Base-by-base conservation (phyloP, 2,113 vertebrate species). In the Chionodraco myersi region DNA sequence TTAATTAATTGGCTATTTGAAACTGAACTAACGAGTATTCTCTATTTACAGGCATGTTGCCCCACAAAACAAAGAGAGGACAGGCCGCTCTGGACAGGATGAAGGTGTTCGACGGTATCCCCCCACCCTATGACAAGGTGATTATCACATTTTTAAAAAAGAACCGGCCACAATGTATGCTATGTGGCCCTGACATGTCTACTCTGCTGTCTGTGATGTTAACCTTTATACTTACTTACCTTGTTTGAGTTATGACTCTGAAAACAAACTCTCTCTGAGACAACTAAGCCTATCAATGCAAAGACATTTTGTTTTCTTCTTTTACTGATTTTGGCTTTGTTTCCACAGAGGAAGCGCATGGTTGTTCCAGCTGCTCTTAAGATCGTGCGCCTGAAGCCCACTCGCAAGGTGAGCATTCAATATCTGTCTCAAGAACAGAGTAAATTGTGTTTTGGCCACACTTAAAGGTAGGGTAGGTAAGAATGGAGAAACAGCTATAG, bases 51-150 rank as follows among this genome's bases (percentile, higher is more conserved):
- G 97, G 97, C 36, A 98, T 98, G 97, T 92, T 98, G 75, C 97
- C 97, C 61, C 97, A 98, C 88, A 98, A 98, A 93, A 98, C 97
- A 85, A 98, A 98, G 92, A 92, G 97, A 63, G 97, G 97, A 10
- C 97, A 98, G 92, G 96, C 96, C 57, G 96, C 96, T 58, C 86
- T 98, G 83, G 96, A 98, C 13, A 95, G 96, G 86, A 95, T 98
- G 90, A 98, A 97, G 93, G 97, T 98, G 89, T 98, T 97, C 0
- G 97, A 98, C 26, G 97, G 97, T 4, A 96, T 97, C 78, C 97
- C 97, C 0, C 96, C 96, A 5, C 97, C 96, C 15, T 97, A 97
- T 10, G 96, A 98, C 91, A 97, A 97, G 96, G 97, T 97, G 75
- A 91, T 16, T 4, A 14, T n/a, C 16, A 41, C 0, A 10, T 2